A percentile compares a stretch with the other conserved stretches of the same genome.
These are phyloP conservation scores for Prochilodus magdalenae DNA, from an alignment of 2,113 vertebrate species.

Conservation along the genomic window DNA sequence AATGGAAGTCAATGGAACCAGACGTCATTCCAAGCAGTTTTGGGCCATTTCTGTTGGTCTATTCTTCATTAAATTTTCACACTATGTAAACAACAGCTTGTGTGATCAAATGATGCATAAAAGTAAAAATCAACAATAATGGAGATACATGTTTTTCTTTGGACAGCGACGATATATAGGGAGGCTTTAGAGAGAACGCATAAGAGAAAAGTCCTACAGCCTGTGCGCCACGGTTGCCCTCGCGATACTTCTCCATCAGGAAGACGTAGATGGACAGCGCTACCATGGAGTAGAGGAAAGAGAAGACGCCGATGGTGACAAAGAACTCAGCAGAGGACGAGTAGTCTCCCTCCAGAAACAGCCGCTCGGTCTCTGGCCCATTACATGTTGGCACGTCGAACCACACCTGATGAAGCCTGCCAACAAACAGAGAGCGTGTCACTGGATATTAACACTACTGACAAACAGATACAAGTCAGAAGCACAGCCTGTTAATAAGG, in stretches of 20 bases:
- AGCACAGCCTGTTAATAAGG: no score
- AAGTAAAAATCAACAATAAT: no score
- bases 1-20: no score
- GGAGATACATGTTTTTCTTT: no score
- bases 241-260: slow-evolving; percentile 86
- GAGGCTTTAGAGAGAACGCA: neutral
- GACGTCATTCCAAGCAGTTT: no score
- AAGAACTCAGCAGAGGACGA: slow-evolving; percentile 93
- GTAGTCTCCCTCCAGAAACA: slow-evolving; percentile 87
- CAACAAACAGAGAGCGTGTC: neutral
- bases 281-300: slow-evolving; percentile 88
- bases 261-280: slow-evolving; percentile 84
- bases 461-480: no score
- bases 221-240: slow-evolving; percentile 88
- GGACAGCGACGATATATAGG: neutral
- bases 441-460: neutral
- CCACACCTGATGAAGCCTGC: slow-evolving; percentile 91
- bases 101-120: no score
- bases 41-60: no score
- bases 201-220: slow-evolving; percentile 75
- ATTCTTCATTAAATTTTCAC: no score
- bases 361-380: slow-evolving; percentile 68
- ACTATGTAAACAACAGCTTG: no score
- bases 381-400: slow-evolving; percentile 86
- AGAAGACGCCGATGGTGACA: slow-evolving; percentile 89